Evolutionary conservation across 2,888 invertebrate species (phyloP).

Genomic region (Sesamia inferens): DNA sequence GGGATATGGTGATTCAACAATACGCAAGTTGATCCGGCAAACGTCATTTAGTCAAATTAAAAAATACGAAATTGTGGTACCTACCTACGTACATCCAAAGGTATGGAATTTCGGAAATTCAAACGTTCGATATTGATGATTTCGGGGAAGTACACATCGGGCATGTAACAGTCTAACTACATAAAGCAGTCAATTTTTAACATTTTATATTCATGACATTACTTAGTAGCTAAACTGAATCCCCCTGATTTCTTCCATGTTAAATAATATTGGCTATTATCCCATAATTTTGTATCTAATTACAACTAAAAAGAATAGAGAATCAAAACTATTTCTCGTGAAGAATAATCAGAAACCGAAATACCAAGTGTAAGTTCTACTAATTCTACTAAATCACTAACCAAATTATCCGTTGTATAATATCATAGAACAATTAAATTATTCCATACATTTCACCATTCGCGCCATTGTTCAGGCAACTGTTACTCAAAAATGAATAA

Average conservation of each 20-base stretch:
- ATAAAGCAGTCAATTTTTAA: not conserved
- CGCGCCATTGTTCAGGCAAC: slow-evolving; percentile 39
- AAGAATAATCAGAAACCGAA: not conserved
- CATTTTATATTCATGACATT: too few relatives aligned
- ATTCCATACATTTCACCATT: slow-evolving; percentile 53
- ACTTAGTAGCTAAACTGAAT: too few relatives aligned
- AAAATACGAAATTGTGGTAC: too few relatives aligned
- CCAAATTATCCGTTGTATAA: slow-evolving; percentile 23
- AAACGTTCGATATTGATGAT: not conserved
- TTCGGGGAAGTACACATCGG: not conserved
- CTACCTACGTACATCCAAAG: too few relatives aligned
- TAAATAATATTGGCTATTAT: too few relatives aligned
- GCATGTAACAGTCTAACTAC: not conserved
- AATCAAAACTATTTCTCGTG: not conserved
- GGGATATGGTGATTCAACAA: too few relatives aligned
- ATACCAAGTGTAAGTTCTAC: not conserved
- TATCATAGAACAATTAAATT: slow-evolving; percentile 24
- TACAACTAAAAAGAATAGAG: not conserved
- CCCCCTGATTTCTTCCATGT: too few relatives aligned
- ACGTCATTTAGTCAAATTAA: too few relatives aligned
- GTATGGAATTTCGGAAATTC: not conserved
- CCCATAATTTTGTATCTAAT: too few relatives aligned
- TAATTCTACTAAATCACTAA: not conserved
- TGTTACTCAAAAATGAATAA: slow-evolving; percentile 58
- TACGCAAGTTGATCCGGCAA: too few relatives aligned